Base-by-base conservation (phyloP, 2,113 vertebrate genomes). In the Stigmatopora argus region DNA sequence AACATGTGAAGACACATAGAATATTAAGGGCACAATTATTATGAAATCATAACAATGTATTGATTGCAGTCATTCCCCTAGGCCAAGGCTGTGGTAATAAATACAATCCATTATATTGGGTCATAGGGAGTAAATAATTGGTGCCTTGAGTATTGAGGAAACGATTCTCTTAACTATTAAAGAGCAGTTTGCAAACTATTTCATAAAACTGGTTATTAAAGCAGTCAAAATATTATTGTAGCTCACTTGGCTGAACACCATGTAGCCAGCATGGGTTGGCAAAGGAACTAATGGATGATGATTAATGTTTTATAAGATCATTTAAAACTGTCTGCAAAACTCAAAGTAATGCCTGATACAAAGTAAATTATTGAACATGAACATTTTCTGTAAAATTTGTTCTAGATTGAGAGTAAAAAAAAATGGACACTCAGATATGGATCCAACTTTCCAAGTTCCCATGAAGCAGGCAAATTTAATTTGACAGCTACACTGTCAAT, bases 401-500 rank as follows among this genome's bases (percentile, higher is more conserved):
- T 58, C 0, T 1, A 38, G 49, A 71, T 60, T 5, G 51, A 13
- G 46, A 80, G 49, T 79, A 73, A 46, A 66, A 11, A 65, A 46
- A 38, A 19, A 41, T 44, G 51, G 70, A 21, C 70, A 67, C 67
- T 70, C 41, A 15, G 71, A 41, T 66, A 34, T 51, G 48, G 65
- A 48, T 15, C 31, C 7, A 62, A 64, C 64, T 73, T 69, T 81
- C 46, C 58, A 66, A 66, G 74, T 82, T 84, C 78, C 62, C 62
- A 63, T 0, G 0, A 69, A 60, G 56, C 51, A 69, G 61, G 51
- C 57, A 6, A 71, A 48, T 72, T 66, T 63, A 69, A 19, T 13
- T 48, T 74, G 67, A 57, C 59, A 15, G 46, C 47, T 63, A 52
- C 57, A 51, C 65, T 56, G 45, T 13, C 68, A 46, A 51, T 21